Base-by-base conservation (phyloP, 2,888 invertebrate genomes). In the Orthosia incerta region DNA sequence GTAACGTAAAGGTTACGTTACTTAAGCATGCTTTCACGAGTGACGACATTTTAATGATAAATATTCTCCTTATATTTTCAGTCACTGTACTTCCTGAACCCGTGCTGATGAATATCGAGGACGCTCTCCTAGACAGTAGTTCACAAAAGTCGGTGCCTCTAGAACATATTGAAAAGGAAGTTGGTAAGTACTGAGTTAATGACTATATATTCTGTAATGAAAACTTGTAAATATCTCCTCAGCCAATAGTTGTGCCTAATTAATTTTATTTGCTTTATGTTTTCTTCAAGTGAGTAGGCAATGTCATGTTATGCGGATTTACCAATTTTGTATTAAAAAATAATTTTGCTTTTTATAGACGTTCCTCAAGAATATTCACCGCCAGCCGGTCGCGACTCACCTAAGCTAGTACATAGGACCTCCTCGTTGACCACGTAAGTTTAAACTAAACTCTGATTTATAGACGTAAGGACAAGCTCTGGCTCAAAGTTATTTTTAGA, bases 401-500 rank as follows among this genome's bases (percentile, higher is more conserved):
- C 95, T n/a, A 96, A 96, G 85, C 91, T 97, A 51, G 92, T 97
- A 45, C 97, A 97, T 85, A 97, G 98, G 85, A 96, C 96, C 56
- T 97, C 97, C 15, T 97, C 97, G 45, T 88, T 97, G 51, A 97
- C 97, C 11, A 97, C 97, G 90, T 97, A 92, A 93, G 94, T 65
- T 46, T 5, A 16, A n/a, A 18, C 18, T 31, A 23, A 57, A 39
- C 26, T 45, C 15, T 12, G 26, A 71, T 4, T 59, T 16, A 18
- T 26, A 18, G 11, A 55, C 11, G 0, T 39, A 56, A n/a, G 23
- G 15, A 12, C 51, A 20, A 51, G 18, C 4, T 26, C 15, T 16
- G 16, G n/a, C 57, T 26, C 1, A n/a, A 48, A 61, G 20, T 16
- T 23, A 31, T 18, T 3, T 31, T 31, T 12, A 39, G 39, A 9